phyloP scores from a whole-genome alignment of 2,888 invertebrate species.

The Hirtodrosophila duncani region DNA sequence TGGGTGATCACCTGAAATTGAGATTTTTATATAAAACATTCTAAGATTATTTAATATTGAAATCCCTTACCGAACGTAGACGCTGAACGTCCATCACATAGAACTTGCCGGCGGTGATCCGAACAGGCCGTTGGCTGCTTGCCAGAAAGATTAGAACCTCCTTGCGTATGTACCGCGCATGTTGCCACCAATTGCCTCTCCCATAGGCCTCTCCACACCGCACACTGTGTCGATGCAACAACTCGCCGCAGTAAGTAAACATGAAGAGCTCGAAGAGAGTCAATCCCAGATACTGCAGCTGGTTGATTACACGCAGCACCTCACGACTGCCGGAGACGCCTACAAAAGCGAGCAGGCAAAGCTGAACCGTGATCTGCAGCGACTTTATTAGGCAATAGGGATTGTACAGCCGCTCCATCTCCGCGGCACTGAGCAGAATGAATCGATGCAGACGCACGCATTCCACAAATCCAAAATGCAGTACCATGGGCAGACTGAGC shows the following conservation, averaged over 20 bases:
- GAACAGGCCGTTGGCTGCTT: slow-evolving; percentile 62
- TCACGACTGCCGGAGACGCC: slow-evolving; percentile 65
- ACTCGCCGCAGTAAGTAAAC: slow-evolving; percentile 75
- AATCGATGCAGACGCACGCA: slow-evolving; percentile 76
- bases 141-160: slow-evolving; percentile 72
- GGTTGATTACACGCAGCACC: slow-evolving; percentile 62
- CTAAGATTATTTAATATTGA: neutral
- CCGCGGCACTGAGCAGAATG: slow-evolving; percentile 68
- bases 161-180: slow-evolving; percentile 50
- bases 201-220: slow-evolving; percentile 72
- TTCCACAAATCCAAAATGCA: slow-evolving; percentile 58
- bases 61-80: slow-evolving; percentile 58
- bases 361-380: slow-evolving; percentile 74
- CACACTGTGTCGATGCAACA: slow-evolving; percentile 66
- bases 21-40: neutral
- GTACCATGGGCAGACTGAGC: neutral
- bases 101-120: slow-evolving; percentile 75
- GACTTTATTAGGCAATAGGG: slow-evolving; percentile 76
- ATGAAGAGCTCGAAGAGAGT: slow-evolving; percentile 71
- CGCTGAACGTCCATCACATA: slow-evolving; percentile 74
- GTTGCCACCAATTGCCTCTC: slow-evolving; percentile 70
- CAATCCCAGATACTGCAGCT: slow-evolving; percentile 69
- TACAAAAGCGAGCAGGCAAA: slow-evolving; percentile 75
- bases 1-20: slow-evolving; percentile 69
- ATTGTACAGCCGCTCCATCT: slow-evolving; percentile 75